Percentiles rank a stretch among this genome's conserved stretches.
Evolutionary conservation across 2,113 vertebrate species (phyloP).

Genomic region (Chinchilla lanigera): DNA sequence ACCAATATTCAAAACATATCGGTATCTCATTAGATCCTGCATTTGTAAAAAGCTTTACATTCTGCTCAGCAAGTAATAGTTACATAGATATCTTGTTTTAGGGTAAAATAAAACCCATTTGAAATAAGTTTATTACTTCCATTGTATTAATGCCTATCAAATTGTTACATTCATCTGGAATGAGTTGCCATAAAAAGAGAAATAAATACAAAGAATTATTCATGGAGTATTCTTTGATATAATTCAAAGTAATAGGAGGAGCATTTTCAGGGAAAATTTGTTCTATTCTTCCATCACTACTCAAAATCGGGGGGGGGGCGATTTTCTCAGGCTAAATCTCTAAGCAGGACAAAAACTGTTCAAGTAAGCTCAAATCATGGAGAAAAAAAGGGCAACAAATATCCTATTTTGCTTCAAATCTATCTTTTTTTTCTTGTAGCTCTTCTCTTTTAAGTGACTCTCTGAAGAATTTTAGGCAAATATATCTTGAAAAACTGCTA

Average conservation of each 20-base stretch:
- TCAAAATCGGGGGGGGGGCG: neutral
- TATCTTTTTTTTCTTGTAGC: constrained; percentile 33
- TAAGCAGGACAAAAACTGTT: constrained; percentile 46
- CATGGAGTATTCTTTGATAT: constrained; percentile 65
- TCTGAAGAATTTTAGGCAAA: constrained; percentile 63
- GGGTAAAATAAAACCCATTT: constrained; percentile 63
- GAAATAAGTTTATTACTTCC: constrained; percentile 69
- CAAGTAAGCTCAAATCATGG: constrained; percentile 28
- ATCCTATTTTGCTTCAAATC: constrained; percentile 23
- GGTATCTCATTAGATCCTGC: constrained; percentile 74
- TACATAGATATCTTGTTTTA: constrained; percentile 71
- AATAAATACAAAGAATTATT: constrained; percentile 72
- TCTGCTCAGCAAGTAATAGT: constrained; percentile 55
- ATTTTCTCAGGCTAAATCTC: constrained; percentile 47
- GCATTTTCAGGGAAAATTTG: constrained; percentile 44
- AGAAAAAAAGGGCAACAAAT: neutral
- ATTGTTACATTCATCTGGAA: constrained; percentile 76
- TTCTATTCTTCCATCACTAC: neutral
- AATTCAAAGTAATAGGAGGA: constrained; percentile 68
- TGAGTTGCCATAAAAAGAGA: constrained; percentile 59
- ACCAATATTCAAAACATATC: constrained; percentile 76
- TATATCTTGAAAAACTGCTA: constrained; percentile 53
- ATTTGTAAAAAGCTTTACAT: constrained; percentile 66
- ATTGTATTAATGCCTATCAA: constrained; percentile 72
- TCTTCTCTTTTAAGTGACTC: constrained; percentile 51